Conservation (phyloP, 1,140 invertebrate species). For the Artemia franciscana region DNA sequence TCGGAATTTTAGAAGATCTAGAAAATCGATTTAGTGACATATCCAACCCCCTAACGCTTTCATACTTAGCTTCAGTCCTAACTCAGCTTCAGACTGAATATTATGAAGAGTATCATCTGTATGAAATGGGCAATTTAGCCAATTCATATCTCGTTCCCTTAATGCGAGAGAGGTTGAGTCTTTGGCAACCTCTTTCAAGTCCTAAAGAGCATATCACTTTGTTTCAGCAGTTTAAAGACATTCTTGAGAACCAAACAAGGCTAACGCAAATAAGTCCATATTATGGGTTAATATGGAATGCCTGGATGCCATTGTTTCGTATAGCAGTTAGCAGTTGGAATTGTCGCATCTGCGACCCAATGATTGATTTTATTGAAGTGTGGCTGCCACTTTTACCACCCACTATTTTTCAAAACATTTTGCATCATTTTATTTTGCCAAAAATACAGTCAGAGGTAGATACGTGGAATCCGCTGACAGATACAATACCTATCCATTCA, state of each 20-base stretch:
- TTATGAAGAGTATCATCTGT: conserved; percentile 33
- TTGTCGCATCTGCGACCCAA: conserved; percentile 34
- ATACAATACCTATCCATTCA: conserved; percentile 74
- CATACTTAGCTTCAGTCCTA: background rate
- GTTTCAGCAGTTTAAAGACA: background rate
- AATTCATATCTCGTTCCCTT: conserved; percentile 35
- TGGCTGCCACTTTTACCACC: conserved; percentile 57
- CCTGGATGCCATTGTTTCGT: conserved; percentile 60
- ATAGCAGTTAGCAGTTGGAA: conserved; percentile 44
- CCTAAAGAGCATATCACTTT: background rate
- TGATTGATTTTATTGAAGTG: conserved; percentile 51
- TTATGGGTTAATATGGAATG: conserved; percentile 60
- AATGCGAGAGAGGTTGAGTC: conserved; percentile 36
- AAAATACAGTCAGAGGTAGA: conserved; percentile 52
- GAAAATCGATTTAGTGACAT: conserved; percentile 21
- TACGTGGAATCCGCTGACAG: conserved; percentile 80
- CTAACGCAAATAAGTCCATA: conserved; percentile 37
- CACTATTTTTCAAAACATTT: conserved; percentile 59
- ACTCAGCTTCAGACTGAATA: conserved; percentile 9
- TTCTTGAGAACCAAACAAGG: background rate
- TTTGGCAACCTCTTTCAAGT: conserved; percentile 18
- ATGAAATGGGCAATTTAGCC: conserved; percentile 36
- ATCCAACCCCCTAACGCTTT: background rate
- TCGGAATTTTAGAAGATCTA: conserved; percentile 41
- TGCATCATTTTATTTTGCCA: conserved; percentile 57